Conservation (phyloP, 2,797 vertebrate genomes). For the Sebastes vulpes region DNA sequence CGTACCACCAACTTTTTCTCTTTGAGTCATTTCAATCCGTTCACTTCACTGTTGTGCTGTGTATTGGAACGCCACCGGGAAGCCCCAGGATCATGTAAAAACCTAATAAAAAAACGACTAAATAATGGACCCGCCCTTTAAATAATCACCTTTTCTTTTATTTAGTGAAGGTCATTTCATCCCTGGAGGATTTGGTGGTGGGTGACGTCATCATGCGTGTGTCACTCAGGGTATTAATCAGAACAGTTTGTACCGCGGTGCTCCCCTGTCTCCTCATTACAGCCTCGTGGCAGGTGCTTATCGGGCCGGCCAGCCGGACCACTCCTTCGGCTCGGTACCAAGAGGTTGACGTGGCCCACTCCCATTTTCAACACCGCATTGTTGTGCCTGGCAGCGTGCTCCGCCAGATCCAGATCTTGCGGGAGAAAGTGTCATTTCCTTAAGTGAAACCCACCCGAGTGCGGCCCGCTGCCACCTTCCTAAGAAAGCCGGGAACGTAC, state of each 20-base stretch:
- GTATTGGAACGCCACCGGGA: too few species aligned
- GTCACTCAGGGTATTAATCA: conserved; percentile 15
- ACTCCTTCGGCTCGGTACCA: conserved; percentile 81
- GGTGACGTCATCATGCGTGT: conserved; percentile 44
- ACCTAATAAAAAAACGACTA: too few species aligned
- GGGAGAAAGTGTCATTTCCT: conserved; percentile 89
- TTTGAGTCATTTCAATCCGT: not conserved
- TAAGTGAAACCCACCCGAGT: conserved; percentile 30
- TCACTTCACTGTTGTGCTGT: not conserved
- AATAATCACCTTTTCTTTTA: too few species aligned
- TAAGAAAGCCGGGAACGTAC: conserved; percentile 46
- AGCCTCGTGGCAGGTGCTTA: conserved; percentile 80
- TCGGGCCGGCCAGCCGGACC: conserved; percentile 85
- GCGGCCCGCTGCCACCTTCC: conserved; percentile 45
- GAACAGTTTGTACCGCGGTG: conserved; percentile 26
- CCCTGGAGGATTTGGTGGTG: not conserved
- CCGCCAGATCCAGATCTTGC: conserved; percentile 85
- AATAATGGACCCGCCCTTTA: too few species aligned
- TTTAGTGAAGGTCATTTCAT: not conserved
- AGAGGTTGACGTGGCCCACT: conserved; percentile 65
- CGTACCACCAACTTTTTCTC: not conserved
- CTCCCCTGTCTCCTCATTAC: conserved; percentile 12
- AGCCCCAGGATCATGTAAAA: too few species aligned
- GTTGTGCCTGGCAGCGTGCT: conserved; percentile 85
- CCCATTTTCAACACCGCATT: conserved; percentile 89